Evolutionary conservation across 2,797 vertebrate genomes (phyloP).

Genomic region (Staurois parvus): DNA sequence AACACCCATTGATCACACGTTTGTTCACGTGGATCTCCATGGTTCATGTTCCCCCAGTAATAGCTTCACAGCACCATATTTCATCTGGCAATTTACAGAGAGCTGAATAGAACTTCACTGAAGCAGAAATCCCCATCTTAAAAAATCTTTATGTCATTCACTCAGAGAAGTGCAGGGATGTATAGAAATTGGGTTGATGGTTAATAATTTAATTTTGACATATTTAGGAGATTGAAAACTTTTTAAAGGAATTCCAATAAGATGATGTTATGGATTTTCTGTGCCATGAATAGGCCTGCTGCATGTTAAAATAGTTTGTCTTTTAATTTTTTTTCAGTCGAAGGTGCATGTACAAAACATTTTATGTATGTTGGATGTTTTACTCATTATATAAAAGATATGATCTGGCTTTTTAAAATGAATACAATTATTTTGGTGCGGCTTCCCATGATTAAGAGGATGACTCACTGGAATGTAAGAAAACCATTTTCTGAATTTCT

Average conservation of each 20-base stretch:
- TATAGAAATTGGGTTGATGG: slow-evolving; percentile 37
- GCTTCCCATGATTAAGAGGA: not conserved
- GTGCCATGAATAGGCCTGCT: slow-evolving; percentile 20
- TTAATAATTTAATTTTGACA: slow-evolving; percentile 56
- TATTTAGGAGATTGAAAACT: slow-evolving; percentile 50
- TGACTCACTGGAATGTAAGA: not conserved
- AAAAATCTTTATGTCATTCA: slow-evolving; percentile 55
- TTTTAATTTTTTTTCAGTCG: no score
- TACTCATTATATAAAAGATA: not conserved
- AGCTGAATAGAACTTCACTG: slow-evolving; percentile 52
- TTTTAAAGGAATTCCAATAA: slow-evolving; percentile 47
- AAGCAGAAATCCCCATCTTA: slow-evolving; percentile 53
- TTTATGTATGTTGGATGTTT: not conserved
- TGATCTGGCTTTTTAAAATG: no score
- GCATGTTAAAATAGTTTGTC: slow-evolving; percentile 8
- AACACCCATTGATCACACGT: slow-evolving; percentile 55
- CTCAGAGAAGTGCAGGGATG: slow-evolving; percentile 14
- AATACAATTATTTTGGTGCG: no score
- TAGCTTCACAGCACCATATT: slow-evolving; percentile 56
- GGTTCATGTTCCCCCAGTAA: slow-evolving; percentile 50
- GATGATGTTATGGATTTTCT: slow-evolving; percentile 46
- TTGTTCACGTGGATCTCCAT: slow-evolving; percentile 48
- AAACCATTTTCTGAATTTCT: not conserved
- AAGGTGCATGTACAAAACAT: not conserved
- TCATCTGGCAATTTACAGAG: slow-evolving; percentile 55